Conservation (phyloP, 1,140 invertebrate genomes). For the Rhopalosiphum maidis region DNA sequence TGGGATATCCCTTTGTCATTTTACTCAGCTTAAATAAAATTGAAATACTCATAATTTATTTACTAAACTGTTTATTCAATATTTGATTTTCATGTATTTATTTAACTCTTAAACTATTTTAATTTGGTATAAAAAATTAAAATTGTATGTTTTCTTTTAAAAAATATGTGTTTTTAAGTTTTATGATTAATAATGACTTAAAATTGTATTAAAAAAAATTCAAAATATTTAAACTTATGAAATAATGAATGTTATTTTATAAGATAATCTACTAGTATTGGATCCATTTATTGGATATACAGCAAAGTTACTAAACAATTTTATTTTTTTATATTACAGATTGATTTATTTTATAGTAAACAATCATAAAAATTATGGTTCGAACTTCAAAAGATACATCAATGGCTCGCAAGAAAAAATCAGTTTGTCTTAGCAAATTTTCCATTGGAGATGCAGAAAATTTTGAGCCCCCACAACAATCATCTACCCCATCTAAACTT, state of each 20-base stretch:
- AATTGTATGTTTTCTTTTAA: neutral
- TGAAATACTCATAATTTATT: too few relatives aligned
- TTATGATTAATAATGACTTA: too few relatives aligned
- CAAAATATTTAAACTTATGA: too few relatives aligned
- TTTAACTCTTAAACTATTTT: neutral
- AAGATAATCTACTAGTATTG: too few relatives aligned
- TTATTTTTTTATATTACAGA: neutral
- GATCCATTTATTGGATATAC: too few relatives aligned
- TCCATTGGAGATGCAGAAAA: constrained; percentile 40
- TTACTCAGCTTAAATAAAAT: too few relatives aligned
- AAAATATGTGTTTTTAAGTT: too few relatives aligned
- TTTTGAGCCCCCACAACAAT: constrained; percentile 38
- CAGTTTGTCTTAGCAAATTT: neutral
- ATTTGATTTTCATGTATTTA: neutral
- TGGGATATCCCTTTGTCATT: too few relatives aligned
- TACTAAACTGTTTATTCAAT: too few relatives aligned
- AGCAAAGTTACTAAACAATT: neutral
- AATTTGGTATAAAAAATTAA: neutral
- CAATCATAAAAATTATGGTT: neutral
- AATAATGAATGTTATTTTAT: too few relatives aligned
- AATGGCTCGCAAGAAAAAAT: neutral
- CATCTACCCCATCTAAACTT: constrained; percentile 38
- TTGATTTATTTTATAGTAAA: neutral
- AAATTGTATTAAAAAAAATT: too few relatives aligned
- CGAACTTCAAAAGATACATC: neutral